These are phyloP conservation scores for Spinibarbus caldwelli DNA, from an alignment of 2,797 vertebrate species.

Conservation along the genomic window DNA sequence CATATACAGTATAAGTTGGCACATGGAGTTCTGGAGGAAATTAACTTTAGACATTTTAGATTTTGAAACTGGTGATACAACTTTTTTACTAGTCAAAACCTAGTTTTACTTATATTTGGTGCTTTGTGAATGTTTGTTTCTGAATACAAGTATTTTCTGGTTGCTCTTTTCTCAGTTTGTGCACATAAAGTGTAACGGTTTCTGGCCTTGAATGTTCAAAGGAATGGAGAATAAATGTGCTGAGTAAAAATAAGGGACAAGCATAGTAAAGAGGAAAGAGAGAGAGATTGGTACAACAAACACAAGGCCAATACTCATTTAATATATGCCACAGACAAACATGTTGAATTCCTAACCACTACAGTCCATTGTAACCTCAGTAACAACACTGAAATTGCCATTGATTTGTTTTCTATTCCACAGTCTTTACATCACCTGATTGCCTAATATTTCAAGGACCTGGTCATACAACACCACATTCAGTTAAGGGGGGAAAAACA, in stretches of 20 bases:
- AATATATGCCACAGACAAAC: slow-evolving; percentile 35
- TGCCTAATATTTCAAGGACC: not conserved
- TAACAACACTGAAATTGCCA: slow-evolving; percentile 46
- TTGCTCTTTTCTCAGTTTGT: not conserved
- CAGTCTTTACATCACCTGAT: not conserved
- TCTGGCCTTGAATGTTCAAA: slow-evolving; percentile 16
- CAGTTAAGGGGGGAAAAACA: not conserved
- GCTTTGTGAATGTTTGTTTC: not conserved
- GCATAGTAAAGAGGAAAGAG: not conserved
- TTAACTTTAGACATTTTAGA: not conserved
- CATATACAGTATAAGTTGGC: not conserved
- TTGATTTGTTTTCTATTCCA: slow-evolving; percentile 39
- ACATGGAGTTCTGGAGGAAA: not conserved
- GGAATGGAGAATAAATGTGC: slow-evolving; percentile 7
- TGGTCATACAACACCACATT: not conserved
- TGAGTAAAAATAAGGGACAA: not conserved
- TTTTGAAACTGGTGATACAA: not conserved
- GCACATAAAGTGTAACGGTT: not conserved
- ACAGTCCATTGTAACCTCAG: slow-evolving; percentile 28
- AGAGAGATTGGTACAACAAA: slow-evolving; percentile 12
- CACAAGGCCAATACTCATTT: slow-evolving; percentile 8
- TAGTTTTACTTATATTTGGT: not conserved
- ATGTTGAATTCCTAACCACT: slow-evolving; percentile 43
- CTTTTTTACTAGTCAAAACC: not conserved
- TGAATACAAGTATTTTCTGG: not conserved